Evolutionary conservation across 2,888 invertebrate genomes (phyloP).

Genomic region (Xestia c-nigrum): DNA sequence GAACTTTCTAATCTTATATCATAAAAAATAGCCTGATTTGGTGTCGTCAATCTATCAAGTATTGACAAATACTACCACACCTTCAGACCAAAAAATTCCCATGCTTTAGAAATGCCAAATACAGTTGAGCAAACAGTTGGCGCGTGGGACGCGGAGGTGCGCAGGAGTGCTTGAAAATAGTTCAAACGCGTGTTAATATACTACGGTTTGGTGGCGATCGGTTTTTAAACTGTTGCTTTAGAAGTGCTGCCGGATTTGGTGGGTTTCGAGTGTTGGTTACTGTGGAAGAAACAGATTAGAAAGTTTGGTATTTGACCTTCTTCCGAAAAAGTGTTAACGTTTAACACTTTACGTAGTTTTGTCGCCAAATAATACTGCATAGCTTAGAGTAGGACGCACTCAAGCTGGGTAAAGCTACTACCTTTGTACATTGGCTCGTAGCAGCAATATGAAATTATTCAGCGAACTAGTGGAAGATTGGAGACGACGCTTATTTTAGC

Average conservation of each 20-base stretch:
- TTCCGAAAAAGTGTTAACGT: background rate
- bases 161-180: constrained; percentile 50
- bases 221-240: constrained; percentile 44
- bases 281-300: constrained; percentile 22
- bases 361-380: background rate
- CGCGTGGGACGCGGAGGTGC: constrained; percentile 53
- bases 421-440: background rate
- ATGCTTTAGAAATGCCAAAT: constrained; percentile 59
- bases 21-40: background rate
- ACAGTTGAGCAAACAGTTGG: constrained; percentile 63
- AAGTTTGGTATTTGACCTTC: constrained; percentile 8
- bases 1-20: constrained; percentile 9
- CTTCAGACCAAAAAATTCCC: constrained; percentile 45
- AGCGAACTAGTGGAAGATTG: background rate
- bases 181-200: constrained; percentile 46
- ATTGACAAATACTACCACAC: constrained; percentile 29
- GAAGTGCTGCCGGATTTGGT: constrained; percentile 6
- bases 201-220: constrained; percentile 36
- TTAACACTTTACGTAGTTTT: background rate
- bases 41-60: constrained; percentile 24
- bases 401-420: background rate
- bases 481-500: background rate
- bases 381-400: background rate
- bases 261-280: background rate
- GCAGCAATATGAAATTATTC: too few species aligned